phyloP scores from a whole-genome alignment of 1,140 invertebrate species.

The Carcinoscorpius rotundicauda region DNA sequence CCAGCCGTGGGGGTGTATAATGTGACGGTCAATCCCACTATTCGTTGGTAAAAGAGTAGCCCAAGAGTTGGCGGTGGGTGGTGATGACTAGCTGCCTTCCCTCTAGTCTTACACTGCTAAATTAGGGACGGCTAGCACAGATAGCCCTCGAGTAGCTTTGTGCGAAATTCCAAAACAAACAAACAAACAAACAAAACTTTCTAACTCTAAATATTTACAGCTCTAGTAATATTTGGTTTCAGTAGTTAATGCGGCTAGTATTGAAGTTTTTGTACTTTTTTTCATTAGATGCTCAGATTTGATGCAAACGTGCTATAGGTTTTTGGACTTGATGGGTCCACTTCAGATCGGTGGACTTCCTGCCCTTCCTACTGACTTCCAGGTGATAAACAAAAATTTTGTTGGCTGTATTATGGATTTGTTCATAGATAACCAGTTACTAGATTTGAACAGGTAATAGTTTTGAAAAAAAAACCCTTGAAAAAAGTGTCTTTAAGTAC shows the following conservation, averaged over 20 bases:
- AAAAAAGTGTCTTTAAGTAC: no score
- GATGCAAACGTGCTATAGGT: slow-evolving; percentile 86
- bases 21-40: no score
- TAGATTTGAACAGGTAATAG: slow-evolving; percentile 68
- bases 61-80: no score
- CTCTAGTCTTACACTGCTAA: background rate
- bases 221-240: background rate
- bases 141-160: no score
- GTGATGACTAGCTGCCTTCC: slow-evolving; percentile 6
- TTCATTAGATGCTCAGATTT: slow-evolving; percentile 35
- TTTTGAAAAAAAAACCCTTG: background rate
- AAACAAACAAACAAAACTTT: no score
- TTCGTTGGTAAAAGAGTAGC: no score
- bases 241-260: background rate
- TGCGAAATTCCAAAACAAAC: no score
- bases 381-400: slow-evolving; percentile 68
- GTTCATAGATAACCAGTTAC: slow-evolving; percentile 69
- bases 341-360: slow-evolving; percentile 89
- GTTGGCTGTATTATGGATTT: slow-evolving; percentile 85
- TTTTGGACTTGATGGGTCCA: slow-evolving; percentile 89
- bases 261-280: slow-evolving; percentile 6
- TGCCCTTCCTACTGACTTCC: slow-evolving; percentile 55
- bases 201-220: background rate
- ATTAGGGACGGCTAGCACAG: no score
- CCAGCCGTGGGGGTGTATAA: no score